These are phyloP conservation scores for Scelioninae gen. 1 DNA, from an alignment of 2,888 invertebrate species.

Conservation along the genomic window DNA sequence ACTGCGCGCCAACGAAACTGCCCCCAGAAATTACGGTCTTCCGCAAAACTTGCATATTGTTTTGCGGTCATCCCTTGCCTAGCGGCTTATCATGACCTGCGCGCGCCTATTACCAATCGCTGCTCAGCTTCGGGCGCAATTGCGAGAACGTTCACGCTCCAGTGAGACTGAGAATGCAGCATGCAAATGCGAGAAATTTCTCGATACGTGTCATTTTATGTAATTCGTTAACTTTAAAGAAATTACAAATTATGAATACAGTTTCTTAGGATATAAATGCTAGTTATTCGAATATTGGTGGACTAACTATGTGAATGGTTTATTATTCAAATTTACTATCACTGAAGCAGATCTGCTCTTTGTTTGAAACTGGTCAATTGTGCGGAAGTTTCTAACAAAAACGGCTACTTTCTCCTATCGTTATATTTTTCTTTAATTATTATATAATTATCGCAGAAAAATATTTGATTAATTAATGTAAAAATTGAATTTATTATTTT, in stretches of 20 bases:
- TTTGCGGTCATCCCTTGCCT: conserved; percentile 55
- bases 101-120: conserved; percentile 52
- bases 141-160: conserved; percentile 63
- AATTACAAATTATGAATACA: conserved; percentile 41
- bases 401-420: too few species aligned
- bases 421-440: too few species aligned
- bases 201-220: conserved; percentile 62
- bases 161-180: conserved; percentile 51
- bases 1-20: too few species aligned
- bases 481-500: too few species aligned
- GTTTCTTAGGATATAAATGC: conserved; percentile 25
- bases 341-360: neutral
- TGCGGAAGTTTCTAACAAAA: too few species aligned
- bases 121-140: conserved; percentile 59
- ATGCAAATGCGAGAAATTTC: conserved; percentile 61
- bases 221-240: conserved; percentile 33
- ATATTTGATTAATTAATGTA: too few species aligned
- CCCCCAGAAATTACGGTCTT: conserved; percentile 70
- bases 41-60: conserved; percentile 23
- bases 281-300: conserved; percentile 30
- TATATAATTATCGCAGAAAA: too few species aligned
- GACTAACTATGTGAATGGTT: neutral
- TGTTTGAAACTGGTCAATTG: neutral
- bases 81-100: conserved; percentile 56
- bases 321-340: conserved; percentile 1